Evolutionary conservation across 2,888 invertebrate species (phyloP).

Genomic region (Caenorhabditis uteleia): DNA sequence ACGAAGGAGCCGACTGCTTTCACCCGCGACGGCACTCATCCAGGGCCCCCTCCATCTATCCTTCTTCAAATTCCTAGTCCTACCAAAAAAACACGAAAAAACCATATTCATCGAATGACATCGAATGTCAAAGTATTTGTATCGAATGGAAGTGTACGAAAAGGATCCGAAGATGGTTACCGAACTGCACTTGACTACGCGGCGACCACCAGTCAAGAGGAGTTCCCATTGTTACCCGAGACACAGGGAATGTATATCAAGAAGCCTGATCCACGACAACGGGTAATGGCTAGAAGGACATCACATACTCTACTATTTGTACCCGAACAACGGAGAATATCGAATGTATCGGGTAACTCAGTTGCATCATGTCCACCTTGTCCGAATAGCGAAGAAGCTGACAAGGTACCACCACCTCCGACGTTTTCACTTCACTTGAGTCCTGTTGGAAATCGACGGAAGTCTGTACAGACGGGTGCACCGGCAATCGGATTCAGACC

Average conservation of each 20-base stretch:
- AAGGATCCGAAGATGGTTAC: constrained; percentile 25
- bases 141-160: constrained; percentile 32
- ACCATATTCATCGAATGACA: constrained; percentile 12
- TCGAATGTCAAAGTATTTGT: constrained; percentile 51
- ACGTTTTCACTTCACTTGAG: constrained; percentile 37
- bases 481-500: constrained; percentile 66
- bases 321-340: constrained; percentile 59
- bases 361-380: constrained; percentile 63
- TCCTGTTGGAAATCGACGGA: constrained; percentile 50
- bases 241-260: constrained; percentile 36
- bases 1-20: no score
- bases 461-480: constrained; percentile 64
- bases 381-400: constrained; percentile 54
- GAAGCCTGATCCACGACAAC: constrained; percentile 51
- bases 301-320: constrained; percentile 64
- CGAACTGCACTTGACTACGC: constrained; percentile 26
- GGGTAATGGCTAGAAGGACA: constrained; percentile 52
- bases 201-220: constrained; percentile 9
- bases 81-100: no score
- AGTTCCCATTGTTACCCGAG: constrained; percentile 17
- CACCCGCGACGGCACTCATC: no score
- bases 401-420: constrained; percentile 24
- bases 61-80: no score
- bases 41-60: no score
- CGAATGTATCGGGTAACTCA: constrained; percentile 59